Base-by-base conservation (phyloP, 30 jellyfish, hydroid and myxozoan genomes). In the Aurelia coerulea region DNA sequence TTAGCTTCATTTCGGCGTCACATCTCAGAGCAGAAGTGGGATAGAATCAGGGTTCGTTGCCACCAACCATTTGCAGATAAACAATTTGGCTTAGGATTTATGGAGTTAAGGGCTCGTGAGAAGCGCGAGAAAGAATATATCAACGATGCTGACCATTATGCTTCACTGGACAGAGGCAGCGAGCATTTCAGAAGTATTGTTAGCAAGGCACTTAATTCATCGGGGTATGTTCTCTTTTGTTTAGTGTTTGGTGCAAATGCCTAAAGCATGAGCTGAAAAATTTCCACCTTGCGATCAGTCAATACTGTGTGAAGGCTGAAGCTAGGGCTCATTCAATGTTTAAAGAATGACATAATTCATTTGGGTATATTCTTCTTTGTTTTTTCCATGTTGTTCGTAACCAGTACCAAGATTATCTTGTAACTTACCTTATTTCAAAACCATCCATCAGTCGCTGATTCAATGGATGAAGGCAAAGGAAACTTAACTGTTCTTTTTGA, bases 31-130 rank as follows among this genome's bases (percentile, higher is more conserved):
- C 77, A 69, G 71, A 52, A 54, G 34, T 81, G 91, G 91, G 85
- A 81, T 18, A 0, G 84, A 31, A 6, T 81, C 3, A 56, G 54
- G 69, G 60, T 81, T 16, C 33, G 54, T 2, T 81, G 91, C 60
- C 51, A 71, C 17, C 91, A 81, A 71, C 91, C 91, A 39, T 69
- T 81, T 65, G 91, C 74, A 2, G 84, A 72, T 15, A 81, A 68
- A 46, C 91, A 81, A 79, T 81, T 81, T 69, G 91, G 91, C 15
- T 73, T 81, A 18, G 84, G 70, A 3, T 81, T 81, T 69, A 62
- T 81, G 54, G 91, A 81, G 39, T 31, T 81, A 3, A 52, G 91
- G 71, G 91, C 81, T 34, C 51, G 51, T 8, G 84, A 81, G 52
- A 12, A 15, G 29, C 35, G 17, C 8, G 81, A 39, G 9, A 63